Evolutionary conservation across 2,888 invertebrate genomes (phyloP).

Genomic region (Ditylenchus weischeri): DNA sequence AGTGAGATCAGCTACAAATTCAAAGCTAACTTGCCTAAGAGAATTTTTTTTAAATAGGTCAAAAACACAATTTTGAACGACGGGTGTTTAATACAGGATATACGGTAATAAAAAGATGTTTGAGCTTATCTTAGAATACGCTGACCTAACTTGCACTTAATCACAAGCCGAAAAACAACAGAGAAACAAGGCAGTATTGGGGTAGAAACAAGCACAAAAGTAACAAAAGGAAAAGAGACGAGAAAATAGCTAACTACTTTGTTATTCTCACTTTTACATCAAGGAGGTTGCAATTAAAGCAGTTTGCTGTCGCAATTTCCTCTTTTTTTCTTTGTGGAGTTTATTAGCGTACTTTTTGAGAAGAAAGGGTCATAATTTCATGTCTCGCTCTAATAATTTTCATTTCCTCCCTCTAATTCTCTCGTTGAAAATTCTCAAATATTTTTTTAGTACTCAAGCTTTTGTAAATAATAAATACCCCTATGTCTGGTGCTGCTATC

Average conservation of each 20-base stretch:
- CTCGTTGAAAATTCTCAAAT: neutral
- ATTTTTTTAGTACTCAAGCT: slow-evolving; percentile 2
- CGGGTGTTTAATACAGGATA: no score
- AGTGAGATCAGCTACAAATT: no score
- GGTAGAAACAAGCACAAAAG: no score
- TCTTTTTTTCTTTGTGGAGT: neutral
- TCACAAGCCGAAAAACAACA: no score
- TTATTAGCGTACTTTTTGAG: neutral
- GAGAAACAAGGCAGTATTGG: no score
- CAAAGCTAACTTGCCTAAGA: no score
- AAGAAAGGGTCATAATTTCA: slow-evolving; percentile 4
- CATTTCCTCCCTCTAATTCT: neutral
- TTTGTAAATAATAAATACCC: neutral
- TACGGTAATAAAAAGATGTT: no score
- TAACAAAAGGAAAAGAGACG: neutral
- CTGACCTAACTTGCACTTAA: no score
- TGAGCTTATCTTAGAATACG: no score
- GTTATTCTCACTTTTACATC: neutral
- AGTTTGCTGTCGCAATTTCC: slow-evolving; percentile 2
- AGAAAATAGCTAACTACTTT: neutral
- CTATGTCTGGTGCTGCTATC: no score
- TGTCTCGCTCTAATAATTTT: neutral
- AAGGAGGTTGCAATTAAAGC: slow-evolving; percentile 3
- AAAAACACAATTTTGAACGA: no score
- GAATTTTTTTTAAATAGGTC: no score